Percentiles rank a stretch among this genome's conserved stretches.
Conservation (phyloP, 2,888 invertebrate genomes). For the Lasioglossum lativentre region DNA sequence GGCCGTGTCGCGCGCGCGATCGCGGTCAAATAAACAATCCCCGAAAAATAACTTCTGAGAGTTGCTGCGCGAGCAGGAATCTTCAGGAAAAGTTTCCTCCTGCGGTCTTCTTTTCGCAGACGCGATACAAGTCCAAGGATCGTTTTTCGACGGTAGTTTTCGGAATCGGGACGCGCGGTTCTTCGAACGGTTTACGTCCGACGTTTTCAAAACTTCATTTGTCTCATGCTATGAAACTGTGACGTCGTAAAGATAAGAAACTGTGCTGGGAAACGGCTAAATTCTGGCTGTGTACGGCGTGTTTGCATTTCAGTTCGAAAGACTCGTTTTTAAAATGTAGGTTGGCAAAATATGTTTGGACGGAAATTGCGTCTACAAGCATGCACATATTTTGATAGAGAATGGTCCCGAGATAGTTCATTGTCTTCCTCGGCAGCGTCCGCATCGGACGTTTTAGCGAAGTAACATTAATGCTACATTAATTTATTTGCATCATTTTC, state of each 20-base stretch:
- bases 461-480: neutral
- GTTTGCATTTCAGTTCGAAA: neutral
- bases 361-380: neutral
- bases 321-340: neutral
- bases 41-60: conserved; percentile 24
- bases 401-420: neutral
- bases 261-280: neutral
- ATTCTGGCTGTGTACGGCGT: neutral
- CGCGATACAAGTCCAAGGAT: neutral
- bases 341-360: neutral
- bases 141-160: neutral
- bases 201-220: neutral
- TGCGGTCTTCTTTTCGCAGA: neutral
- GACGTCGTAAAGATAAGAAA: neutral
- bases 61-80: neutral
- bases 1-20: neutral
- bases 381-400: neutral
- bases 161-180: neutral
- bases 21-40: conserved; percentile 31
- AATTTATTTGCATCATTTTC: neutral
- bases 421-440: neutral
- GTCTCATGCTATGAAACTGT: neutral
- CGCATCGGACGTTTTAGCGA: neutral
- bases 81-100: neutral
- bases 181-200: neutral